These are phyloP conservation scores for Orthonevra nobilis DNA, from an alignment of 2,888 invertebrate genomes.

Conservation along the genomic window DNA sequence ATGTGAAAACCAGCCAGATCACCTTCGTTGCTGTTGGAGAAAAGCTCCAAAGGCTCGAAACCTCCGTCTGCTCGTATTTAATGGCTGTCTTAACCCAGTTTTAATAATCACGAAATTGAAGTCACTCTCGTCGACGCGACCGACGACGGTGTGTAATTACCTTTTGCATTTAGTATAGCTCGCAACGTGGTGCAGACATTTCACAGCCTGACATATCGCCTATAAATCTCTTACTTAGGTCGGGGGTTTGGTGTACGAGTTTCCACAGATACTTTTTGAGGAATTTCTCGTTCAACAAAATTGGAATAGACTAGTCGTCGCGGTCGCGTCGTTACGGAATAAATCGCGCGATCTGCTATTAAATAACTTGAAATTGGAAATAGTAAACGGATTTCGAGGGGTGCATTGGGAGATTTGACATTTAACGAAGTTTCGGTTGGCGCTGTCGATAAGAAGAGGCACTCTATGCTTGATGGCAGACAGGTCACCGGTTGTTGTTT, in stretches of 20 bases:
- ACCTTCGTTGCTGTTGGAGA: slow-evolving; percentile 6
- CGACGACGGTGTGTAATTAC: slow-evolving; percentile 73
- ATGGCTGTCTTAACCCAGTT: slow-evolving; percentile 74
- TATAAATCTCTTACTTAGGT: slow-evolving; percentile 58
- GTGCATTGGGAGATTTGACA: slow-evolving; percentile 29
- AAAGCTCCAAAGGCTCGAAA: slow-evolving; percentile 11
- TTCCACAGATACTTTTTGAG: slow-evolving; percentile 12
- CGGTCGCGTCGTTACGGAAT: slow-evolving; percentile 59
- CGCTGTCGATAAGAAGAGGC: slow-evolving; percentile 41
- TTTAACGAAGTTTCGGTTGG: slow-evolving; percentile 48
- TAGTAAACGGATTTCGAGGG: slow-evolving; percentile 25
- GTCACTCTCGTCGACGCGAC: slow-evolving; percentile 64
- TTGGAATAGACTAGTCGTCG: slow-evolving; percentile 18
- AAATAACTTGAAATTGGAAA: slow-evolving; percentile 55
- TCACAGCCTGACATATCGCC: slow-evolving; percentile 59
- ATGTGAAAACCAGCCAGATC: slow-evolving; percentile 29
- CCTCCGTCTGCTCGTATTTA: slow-evolving; percentile 16
- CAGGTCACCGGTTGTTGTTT: slow-evolving; percentile 40
- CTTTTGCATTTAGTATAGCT: slow-evolving; percentile 70
- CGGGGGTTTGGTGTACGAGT: neutral
- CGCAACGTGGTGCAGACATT: slow-evolving; percentile 36
- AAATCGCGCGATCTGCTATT: slow-evolving; percentile 66
- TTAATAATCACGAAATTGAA: slow-evolving; percentile 75
- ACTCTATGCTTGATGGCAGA: slow-evolving; percentile 26
- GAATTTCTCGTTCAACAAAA: neutral